These are phyloP conservation scores for Python bivittatus DNA, from an alignment of 2,113 vertebrate genomes.

Conservation along the genomic window DNA sequence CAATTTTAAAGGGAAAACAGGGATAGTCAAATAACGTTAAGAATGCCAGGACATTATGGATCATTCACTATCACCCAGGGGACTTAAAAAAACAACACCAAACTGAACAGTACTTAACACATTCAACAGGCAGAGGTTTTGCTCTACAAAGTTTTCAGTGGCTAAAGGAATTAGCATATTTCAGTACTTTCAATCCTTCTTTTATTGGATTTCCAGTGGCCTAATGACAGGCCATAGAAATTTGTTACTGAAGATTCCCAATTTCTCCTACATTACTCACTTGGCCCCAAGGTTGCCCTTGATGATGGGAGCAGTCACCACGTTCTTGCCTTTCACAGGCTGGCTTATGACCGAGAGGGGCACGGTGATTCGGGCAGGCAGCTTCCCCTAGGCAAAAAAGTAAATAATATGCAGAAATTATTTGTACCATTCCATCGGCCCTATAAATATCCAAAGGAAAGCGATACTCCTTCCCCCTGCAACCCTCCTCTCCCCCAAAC, in stretches of 20 bases:
- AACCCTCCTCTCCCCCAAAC: neutral
- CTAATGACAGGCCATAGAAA: rapidly evolving
- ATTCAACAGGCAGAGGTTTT: neutral
- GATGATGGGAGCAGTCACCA: slow-evolving; percentile 91
- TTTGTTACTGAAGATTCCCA: neutral
- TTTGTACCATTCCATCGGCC: neutral
- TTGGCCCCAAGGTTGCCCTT: slow-evolving; percentile 93
- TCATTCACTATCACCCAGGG: neutral
- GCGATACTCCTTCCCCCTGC: neutral
- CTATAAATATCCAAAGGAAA: neutral
- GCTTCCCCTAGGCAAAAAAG: slow-evolving; percentile 81
- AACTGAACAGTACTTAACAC: neutral
- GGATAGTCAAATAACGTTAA: neutral
- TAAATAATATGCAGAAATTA: neutral
- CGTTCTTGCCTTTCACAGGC: slow-evolving; percentile 92
- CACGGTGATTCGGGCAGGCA: slow-evolving; percentile 92
- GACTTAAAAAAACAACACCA: neutral
- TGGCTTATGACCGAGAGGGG: slow-evolving; percentile 95
- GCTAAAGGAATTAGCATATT: neutral
- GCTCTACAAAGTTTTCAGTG: neutral
- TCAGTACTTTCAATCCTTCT: neutral
- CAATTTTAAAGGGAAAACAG: neutral
- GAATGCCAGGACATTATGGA: neutral
- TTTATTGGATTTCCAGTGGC: neutral
- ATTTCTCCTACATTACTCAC: slow-evolving; percentile 72